A percentile compares a stretch with the other conserved stretches of the same genome.
Evolutionary conservation across 1,140 invertebrate genomes (phyloP).

Genomic region (Stegodyphus dumicola): DNA sequence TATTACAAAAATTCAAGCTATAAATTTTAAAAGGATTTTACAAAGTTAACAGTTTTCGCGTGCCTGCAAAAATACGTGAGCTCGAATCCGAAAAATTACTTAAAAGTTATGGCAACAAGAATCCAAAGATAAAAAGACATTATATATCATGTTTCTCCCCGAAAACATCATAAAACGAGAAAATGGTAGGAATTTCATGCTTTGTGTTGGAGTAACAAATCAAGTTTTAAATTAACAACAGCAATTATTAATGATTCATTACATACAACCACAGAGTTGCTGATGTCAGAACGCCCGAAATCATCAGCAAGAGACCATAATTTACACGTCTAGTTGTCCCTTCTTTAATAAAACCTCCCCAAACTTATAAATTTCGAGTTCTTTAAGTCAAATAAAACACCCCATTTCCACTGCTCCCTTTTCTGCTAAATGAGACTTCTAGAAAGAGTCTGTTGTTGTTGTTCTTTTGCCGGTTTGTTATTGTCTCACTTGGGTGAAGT

Average conservation of each 20-base stretch:
- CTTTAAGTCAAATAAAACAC: background rate
- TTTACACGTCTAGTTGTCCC: background rate
- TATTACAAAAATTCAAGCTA: too few relatives aligned
- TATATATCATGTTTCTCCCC: too few relatives aligned
- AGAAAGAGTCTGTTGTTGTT: too few relatives aligned
- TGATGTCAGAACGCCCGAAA: background rate
- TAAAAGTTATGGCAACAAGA: too few relatives aligned
- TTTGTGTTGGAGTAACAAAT: background rate
- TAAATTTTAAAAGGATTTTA: too few relatives aligned
- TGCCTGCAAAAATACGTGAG: too few relatives aligned
- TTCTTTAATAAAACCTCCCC: background rate
- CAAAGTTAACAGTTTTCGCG: too few relatives aligned
- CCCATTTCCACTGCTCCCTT: background rate
- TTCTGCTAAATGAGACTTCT: background rate
- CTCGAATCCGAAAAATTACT: too few relatives aligned
- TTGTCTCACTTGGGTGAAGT: background rate
- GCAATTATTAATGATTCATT: background rate
- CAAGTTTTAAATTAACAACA: background rate
- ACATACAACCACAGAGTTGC: background rate
- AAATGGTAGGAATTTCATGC: background rate
- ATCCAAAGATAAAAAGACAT: too few relatives aligned
- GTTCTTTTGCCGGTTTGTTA: background rate
- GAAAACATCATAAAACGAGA: too few relatives aligned
- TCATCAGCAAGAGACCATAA: background rate
- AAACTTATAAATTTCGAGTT: background rate